Evolutionary conservation across 2,797 vertebrate species (phyloP), one percentile per base, ranked within the genome.

Genomic region (Anableps anableps): DNA sequence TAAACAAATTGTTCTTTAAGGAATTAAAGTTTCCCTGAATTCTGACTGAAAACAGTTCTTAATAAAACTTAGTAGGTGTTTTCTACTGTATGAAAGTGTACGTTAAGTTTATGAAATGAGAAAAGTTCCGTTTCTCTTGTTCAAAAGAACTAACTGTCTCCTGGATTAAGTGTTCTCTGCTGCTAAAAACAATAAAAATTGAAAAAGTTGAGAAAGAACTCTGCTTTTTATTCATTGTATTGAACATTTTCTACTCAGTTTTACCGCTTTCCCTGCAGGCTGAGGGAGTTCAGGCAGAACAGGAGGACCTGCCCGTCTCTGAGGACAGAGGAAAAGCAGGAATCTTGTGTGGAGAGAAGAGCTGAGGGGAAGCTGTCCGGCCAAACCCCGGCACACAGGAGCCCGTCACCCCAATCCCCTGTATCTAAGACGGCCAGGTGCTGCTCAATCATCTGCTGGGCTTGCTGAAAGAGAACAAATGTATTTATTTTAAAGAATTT

Each of bases 361-460:
- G 94, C 96, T 0, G 97, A 97, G 31, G 98, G 97, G 16, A 99
- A 90, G 53, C 96, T 94, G 76, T 98, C 96, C 0, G 99, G 99
- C 98, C 98, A 99, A n/a, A 99, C 88, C 0, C 98, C 98, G 0
- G 96, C 75, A 83, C 96, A 97, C 83, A 99, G 93, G 93, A 99
- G 92, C 48, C 95, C 94, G 4, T 91, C 92, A 75, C 95, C 96
- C 96, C 96, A 96, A 19, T 92, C 90, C 91, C 96, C 96, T 0
- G 93, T 89, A 85, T 93, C 94, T 76, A 96, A 94, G 88, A 93
- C 86, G 58, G 96, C 94, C 87, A 96, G n/a, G 43, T 96, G 96
- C 85, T 95, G 96, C 31, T 94, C 96, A 64, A 99, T 94, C 82
- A 98, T 62, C 82, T 96, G 95, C 89, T 97, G 95, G 3, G 96